Evolutionary conservation across 2,888 invertebrate species (phyloP).

Genomic region (Lasioglossum malachurum): DNA sequence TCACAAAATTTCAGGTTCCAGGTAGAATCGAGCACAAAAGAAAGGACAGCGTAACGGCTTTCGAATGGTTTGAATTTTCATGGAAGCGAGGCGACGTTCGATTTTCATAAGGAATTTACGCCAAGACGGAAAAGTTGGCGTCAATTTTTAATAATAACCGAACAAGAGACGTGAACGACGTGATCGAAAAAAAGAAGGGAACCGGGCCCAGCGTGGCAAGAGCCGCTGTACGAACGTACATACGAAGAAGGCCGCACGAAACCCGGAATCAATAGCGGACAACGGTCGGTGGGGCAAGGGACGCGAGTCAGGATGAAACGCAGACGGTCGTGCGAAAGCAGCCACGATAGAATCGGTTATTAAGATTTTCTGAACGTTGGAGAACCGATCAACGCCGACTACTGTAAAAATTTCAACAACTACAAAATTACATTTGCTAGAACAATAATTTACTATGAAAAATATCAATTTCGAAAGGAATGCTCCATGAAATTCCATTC

Average conservation of each 20-base stretch:
- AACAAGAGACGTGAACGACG: conserved; percentile 32
- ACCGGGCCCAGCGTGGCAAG: conserved; percentile 63
- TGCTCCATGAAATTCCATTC: neutral
- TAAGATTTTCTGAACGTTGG: conserved; percentile 45
- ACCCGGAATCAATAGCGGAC: conserved; percentile 83
- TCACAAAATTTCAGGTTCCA: neutral
- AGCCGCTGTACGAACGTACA: conserved; percentile 70
- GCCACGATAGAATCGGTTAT: conserved; percentile 57
- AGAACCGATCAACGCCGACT: neutral
- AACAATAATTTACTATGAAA: neutral
- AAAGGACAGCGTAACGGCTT: neutral
- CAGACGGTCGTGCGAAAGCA: conserved; percentile 67
- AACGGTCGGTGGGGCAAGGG: conserved; percentile 75
- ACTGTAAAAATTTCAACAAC: neutral
- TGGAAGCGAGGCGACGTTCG: neutral
- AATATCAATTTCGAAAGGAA: neutral
- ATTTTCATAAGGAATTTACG: neutral
- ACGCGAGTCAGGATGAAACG: conserved; percentile 69
- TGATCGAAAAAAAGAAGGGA: conserved; percentile 54
- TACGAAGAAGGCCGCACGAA: conserved; percentile 76
- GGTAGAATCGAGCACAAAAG: neutral
- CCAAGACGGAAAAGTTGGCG: neutral
- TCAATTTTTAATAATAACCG: conserved; percentile 25
- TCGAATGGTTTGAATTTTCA: neutral
- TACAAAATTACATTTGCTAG: neutral